Evolutionary conservation across 2,797 vertebrate genomes (phyloP).

Genomic region (Basileuterus tristriatus): DNA sequence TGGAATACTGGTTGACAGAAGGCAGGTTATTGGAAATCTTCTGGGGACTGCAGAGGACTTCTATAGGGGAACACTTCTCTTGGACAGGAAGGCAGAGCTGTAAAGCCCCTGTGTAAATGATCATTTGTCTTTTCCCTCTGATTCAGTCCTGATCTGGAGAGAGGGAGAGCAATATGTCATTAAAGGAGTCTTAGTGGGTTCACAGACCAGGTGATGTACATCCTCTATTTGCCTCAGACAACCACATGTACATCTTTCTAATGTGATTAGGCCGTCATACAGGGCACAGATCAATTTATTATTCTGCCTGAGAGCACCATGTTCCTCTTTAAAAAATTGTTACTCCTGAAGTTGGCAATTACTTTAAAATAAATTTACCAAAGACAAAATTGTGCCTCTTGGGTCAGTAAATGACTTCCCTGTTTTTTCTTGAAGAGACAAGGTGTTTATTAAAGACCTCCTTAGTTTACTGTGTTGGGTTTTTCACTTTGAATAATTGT

Average conservation of each 20-base stretch:
- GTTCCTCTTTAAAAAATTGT: conserved; percentile 91
- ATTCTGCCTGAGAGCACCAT: conserved; percentile 81
- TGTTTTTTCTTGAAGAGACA: conserved; percentile 99
- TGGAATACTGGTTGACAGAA: background rate
- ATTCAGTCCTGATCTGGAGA: conserved; percentile 50
- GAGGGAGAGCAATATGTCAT: conserved; percentile 36
- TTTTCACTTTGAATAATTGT: conserved; percentile 99
- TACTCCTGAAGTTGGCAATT: conserved; percentile 91
- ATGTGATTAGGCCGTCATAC: conserved; percentile 86
- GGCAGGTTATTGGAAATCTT: background rate
- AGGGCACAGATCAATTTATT: conserved; percentile 86
- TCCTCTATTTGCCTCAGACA: conserved; percentile 49
- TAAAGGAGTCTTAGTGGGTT: conserved; percentile 21
- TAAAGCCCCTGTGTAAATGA: background rate
- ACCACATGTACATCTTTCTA: conserved; percentile 85
- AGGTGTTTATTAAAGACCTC: conserved; percentile 98
- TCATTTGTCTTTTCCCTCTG: conserved; percentile 28
- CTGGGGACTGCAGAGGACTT: background rate
- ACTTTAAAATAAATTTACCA: conserved; percentile 99
- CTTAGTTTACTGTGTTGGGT: conserved; percentile 94
- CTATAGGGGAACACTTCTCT: background rate
- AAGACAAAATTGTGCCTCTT: conserved; percentile 95
- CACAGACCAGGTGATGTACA: conserved; percentile 56
- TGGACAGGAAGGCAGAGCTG: background rate
- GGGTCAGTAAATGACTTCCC: conserved; percentile 97